Percentiles rank a stretch among this genome's conserved stretches.
These are phyloP conservation scores for Eretmochelys imbricata DNA, from an alignment of 2,113 vertebrate genomes.

Conservation along the genomic window DNA sequence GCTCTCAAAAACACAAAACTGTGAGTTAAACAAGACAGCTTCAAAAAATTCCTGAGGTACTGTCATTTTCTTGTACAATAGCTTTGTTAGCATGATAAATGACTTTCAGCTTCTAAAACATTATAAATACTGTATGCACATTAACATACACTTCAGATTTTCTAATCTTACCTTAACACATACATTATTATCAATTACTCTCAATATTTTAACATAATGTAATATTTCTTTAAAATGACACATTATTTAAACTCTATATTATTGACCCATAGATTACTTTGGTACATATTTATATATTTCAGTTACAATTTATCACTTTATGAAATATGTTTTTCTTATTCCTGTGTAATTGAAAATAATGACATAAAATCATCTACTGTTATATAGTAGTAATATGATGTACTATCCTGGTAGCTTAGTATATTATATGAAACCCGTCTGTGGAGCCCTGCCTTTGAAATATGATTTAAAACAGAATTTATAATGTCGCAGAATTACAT, in stretches of 20 bases:
- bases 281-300: slow-evolving; percentile 36
- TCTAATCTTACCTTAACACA: slow-evolving; percentile 17
- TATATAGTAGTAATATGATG: slow-evolving; percentile 34
- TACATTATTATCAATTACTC: slow-evolving; percentile 29
- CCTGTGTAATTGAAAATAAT: slow-evolving; percentile 72
- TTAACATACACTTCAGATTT: slow-evolving; percentile 6
- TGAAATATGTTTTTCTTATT: slow-evolving; percentile 56
- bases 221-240: slow-evolving; percentile 48
- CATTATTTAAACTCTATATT: slow-evolving; percentile 24
- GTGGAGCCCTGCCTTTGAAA: slow-evolving; percentile 83
- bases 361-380: slow-evolving; percentile 52
- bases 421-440: slow-evolving; percentile 71
- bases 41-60: neutral
- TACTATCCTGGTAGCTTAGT: slow-evolving; percentile 56
- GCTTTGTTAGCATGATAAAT: slow-evolving; percentile 20
- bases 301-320: slow-evolving; percentile 37
- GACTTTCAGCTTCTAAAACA: neutral
- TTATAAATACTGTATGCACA: neutral
- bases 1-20: slow-evolving; percentile 16
- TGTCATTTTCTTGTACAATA: neutral
- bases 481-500: slow-evolving; percentile 90
- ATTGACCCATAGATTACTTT: neutral
- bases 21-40: slow-evolving; percentile 1
- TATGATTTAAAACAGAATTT: slow-evolving; percentile 91
- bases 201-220: slow-evolving; percentile 30